Conservation (phyloP, 2,888 invertebrate species). For the Nomada ferruginata region DNA sequence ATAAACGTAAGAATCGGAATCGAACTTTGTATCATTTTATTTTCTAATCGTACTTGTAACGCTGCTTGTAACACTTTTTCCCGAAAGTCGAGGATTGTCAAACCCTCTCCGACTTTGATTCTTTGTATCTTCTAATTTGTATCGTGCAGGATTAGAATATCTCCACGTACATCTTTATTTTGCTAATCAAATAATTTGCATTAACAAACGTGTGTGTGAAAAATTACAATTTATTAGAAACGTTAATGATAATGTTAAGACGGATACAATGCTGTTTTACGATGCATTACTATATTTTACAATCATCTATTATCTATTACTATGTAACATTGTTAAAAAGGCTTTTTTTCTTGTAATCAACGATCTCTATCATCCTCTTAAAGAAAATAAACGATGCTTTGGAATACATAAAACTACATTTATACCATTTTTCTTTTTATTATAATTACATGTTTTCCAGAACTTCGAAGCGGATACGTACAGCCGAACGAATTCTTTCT, state of each 20-base stretch:
- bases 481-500: too few species aligned
- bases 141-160: background rate
- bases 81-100: background rate
- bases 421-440: background rate
- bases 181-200: slow-evolving; percentile 12
- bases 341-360: slow-evolving; percentile 25
- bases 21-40: slow-evolving; percentile 46
- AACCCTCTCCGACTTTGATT: background rate
- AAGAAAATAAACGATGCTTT: slow-evolving; percentile 28
- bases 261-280: slow-evolving; percentile 33
- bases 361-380: slow-evolving; percentile 15
- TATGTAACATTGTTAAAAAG: slow-evolving; percentile 22
- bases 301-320: slow-evolving; percentile 17
- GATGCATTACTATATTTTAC: slow-evolving; percentile 37
- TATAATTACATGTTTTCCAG: background rate
- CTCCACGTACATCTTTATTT: background rate
- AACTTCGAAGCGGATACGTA: too few species aligned
- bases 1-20: slow-evolving; percentile 23
- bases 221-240: slow-evolving; percentile 35
- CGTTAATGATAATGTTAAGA: slow-evolving; percentile 3
- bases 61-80: slow-evolving; percentile 10
- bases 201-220: background rate
- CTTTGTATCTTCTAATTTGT: slow-evolving; percentile 1
- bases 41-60: slow-evolving; percentile 31
- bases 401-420: background rate